phyloP scores from a whole-genome alignment of 2,888 invertebrate genomes.

The Stomorhina lunata region DNA sequence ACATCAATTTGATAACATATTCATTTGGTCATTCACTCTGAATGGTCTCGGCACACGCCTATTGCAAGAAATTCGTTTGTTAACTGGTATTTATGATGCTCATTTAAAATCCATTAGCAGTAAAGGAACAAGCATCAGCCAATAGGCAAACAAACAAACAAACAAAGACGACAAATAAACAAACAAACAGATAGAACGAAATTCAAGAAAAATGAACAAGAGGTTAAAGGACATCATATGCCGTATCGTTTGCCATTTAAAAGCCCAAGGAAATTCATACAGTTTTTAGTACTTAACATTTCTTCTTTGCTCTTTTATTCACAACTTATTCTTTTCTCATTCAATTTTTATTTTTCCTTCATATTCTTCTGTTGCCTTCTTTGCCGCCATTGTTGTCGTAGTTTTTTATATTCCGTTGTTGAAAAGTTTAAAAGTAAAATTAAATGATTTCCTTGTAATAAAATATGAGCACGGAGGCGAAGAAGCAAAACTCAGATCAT shows the following conservation, averaged over 20 bases:
- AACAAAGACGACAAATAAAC: conserved; percentile 3
- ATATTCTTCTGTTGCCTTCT: background rate
- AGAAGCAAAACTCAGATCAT: conserved; percentile 28
- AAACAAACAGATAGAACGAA: background rate
- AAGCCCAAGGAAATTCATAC: conserved; percentile 36
- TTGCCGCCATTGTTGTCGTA: background rate
- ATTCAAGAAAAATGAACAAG: background rate
- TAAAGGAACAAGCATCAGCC: conserved; percentile 6
- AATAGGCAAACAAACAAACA: background rate
- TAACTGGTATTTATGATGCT: conserved; percentile 77
- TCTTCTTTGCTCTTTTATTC: background rate
- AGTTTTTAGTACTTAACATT: background rate
- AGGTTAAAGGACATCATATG: conserved; percentile 43
- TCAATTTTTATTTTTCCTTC: background rate
- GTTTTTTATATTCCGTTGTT: conserved; percentile 23
- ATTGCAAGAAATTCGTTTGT: conserved; percentile 39
- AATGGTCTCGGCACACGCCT: background rate
- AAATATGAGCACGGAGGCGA: conserved; percentile 10
- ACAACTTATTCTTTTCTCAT: background rate
- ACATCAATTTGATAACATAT: background rate
- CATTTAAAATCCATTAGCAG: conserved; percentile 79
- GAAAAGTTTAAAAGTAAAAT: conserved; percentile 57
- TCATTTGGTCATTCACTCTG: background rate
- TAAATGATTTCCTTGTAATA: conserved; percentile 54
- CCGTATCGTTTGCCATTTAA: conserved; percentile 28